Base-by-base conservation (phyloP, 2,888 invertebrate species). In the Sphaerophoria taeniata region DNA sequence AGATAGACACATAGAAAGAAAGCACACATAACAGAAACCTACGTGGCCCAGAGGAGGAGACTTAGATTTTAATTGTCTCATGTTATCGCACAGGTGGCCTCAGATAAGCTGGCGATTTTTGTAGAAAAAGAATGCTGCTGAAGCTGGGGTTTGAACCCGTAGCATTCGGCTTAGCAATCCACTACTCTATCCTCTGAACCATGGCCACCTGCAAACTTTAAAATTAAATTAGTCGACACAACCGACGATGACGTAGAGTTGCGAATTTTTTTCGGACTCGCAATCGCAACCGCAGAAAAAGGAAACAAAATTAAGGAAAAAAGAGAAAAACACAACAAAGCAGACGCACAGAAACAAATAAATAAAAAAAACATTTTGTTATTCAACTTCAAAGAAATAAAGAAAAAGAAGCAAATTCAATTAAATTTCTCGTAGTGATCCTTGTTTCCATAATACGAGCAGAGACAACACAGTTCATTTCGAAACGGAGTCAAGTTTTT, bases 351-450 rank as follows among this genome's bases (percentile, higher is more conserved):
- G 61, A 69, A 51, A 34, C 43, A 43, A n/a, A n/a, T 31, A 14
- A 61, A 63, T 47, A 34, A 70, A 47, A 47, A 43, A 63, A 45
- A 14, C 36, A 34, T 39, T 31, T 45, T 56, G 34, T 49, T 36
- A 81, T 45, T 47, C 58, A 60, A 47, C 55, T 69, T 61, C 5
- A 58, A 36, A 39, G 39, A 3, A 31, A 33, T 47, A 47, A 47
- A 31, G 11, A 31, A 34, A 34, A 9, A 4, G 58, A 49, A 36
- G 34, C 71, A 67, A 80, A 84, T 80, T 84, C 75, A 84, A 84
- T 84, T 80, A 84, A 84, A 80, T 75, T 61, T 43, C 34, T 61
- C 60, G 24, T 24, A 24, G 43, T 75, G 80, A 84, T 84, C 74
- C 75, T 74, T 67, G 70, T 53, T 65, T 24, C 56, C 56, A 24